Evolutionary conservation across 2,888 invertebrate species (phyloP), one percentile per base, ranked within the genome.

Genomic region (Diplolepis rosae): DNA sequence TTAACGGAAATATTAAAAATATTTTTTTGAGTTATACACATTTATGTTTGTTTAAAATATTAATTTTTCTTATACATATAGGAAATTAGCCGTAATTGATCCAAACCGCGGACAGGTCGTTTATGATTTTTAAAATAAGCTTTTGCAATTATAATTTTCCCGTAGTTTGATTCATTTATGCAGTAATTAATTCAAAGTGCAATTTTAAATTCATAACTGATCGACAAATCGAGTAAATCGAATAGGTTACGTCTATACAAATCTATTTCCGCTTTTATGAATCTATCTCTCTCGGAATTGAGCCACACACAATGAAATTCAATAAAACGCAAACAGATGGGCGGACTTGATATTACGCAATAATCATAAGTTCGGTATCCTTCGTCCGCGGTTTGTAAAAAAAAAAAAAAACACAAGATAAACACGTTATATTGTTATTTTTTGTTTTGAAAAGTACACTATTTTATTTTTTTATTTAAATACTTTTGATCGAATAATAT

Each of bases 341-440:
- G 65, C n/a, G 9, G 56, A 13, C 67, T 52, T 66, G 71, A 54
- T 51, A 61, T 71, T 77, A 65, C 70, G 61, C 51, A 76, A 76
- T 65, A 56, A 74, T 69, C 71, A 68, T 74, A 73, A 70, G 52
- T 77, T 18, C 18, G 18, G 18, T 3, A 7, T 45, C 45, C 18
- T 18, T 45, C 45, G 45, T 18, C 45, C 45, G 9, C 15, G 18
- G 18, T 1, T 9, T 7, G 54, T 66, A 18, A 30, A 45, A 24
- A 35, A 6, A n/a, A 24, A 39, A 18, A 27, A 50, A 51, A 2
- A 69, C n/a, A n/a, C n/a, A n/a, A n/a, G n/a, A n/a, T n/a, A n/a
- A n/a, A n/a, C n/a, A n/a, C n/a, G n/a, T n/a, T n/a, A n/a, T n/a
- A n/a, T n/a, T n/a, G n/a, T n/a, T n/a, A n/a, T n/a, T n/a, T n/a